Evolutionary conservation across 1,140 invertebrate genomes (phyloP).

Genomic region (Atta texana): DNA sequence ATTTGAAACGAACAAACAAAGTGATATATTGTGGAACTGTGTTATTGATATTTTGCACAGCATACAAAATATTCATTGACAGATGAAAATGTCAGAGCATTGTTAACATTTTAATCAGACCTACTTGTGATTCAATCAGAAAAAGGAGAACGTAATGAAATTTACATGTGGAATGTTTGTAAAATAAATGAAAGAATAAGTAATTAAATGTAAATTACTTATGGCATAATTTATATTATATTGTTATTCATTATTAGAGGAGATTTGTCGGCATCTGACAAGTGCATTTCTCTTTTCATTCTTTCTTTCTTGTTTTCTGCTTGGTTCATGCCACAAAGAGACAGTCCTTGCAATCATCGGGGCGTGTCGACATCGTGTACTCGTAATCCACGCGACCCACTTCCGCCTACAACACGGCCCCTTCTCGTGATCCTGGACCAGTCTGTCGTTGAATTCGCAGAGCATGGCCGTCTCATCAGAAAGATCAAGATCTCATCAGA

Average conservation of each 20-base stretch:
- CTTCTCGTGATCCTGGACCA: conserved; percentile 66
- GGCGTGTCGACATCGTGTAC: conserved; percentile 74
- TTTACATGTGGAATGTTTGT: background rate
- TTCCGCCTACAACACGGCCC: conserved; percentile 77
- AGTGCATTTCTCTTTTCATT: background rate
- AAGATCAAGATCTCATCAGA: conserved; percentile 42
- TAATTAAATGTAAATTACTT: conserved; percentile 4
- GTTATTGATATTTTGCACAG: background rate
- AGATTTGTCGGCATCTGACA: background rate
- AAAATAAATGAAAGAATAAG: background rate
- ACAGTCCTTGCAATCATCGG: conserved; percentile 73
- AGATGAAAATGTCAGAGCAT: background rate
- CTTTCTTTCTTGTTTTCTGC: background rate
- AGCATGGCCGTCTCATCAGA: conserved; percentile 45
- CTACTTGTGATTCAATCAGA: background rate
- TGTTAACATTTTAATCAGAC: background rate
- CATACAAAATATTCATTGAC: background rate
- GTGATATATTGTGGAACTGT: no score
- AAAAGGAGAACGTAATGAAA: background rate
- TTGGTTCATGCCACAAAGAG: conserved; percentile 65
- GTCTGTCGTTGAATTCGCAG: conserved; percentile 59
- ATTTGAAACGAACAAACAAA: no score
- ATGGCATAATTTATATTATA: background rate
- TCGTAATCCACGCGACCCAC: conserved; percentile 77
- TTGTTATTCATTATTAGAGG: background rate